Conservation (phyloP, 2,888 invertebrate species). For the Chloroclystis v-ata region DNA sequence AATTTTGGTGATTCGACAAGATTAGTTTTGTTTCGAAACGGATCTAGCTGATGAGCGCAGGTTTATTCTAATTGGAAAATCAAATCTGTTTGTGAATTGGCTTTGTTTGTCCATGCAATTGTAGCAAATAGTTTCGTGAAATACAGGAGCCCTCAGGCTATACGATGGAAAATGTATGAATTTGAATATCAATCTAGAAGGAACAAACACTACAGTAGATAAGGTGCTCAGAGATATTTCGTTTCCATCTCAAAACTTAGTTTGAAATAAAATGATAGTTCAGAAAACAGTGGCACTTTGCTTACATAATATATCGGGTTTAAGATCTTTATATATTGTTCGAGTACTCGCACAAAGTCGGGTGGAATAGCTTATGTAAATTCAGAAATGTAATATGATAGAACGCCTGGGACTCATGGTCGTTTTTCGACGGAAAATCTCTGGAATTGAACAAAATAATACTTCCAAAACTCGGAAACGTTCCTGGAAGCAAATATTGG, state of each 20-base stretch:
- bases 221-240: conserved; percentile 8
- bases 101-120: no score
- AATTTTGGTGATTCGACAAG: background rate
- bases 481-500: no score
- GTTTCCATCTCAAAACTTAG: conserved; percentile 6
- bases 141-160: no score
- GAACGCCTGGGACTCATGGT: conserved; percentile 44
- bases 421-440: conserved; percentile 3
- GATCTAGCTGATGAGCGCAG: background rate
- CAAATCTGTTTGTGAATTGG: background rate
- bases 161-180: no score
- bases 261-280: conserved; percentile 16
- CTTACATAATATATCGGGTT: conserved; percentile 25
- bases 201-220: background rate
- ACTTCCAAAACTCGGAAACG: no score
- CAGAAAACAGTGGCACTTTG: conserved; percentile 24
- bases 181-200: background rate
- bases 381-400: conserved; percentile 60
- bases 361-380: conserved; percentile 61
- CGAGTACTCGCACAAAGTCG: conserved; percentile 44
- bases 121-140: no score
- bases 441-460: no score
- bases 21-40: conserved; percentile 6
- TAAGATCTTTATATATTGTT: no score
- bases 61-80: background rate